Evolutionary conservation across 2,113 vertebrate genomes (phyloP).

Genomic region (Pogona vitticeps): DNA sequence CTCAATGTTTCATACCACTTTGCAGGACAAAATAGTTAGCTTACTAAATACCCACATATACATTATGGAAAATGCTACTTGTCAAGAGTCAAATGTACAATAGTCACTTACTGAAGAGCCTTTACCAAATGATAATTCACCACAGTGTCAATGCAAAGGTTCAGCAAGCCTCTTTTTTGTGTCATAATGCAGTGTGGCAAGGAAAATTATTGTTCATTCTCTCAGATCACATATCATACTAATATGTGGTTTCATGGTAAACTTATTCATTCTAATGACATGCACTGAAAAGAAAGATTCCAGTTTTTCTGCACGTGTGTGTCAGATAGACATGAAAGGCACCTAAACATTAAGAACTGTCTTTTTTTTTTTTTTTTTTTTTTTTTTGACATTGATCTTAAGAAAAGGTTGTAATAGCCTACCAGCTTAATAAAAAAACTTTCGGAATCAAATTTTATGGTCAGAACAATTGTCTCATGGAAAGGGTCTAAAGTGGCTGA

Average conservation of each 20-base stretch:
- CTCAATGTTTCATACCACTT: background rate
- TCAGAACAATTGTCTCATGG: background rate
- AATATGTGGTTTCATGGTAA: background rate
- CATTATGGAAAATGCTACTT: background rate
- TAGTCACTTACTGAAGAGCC: background rate
- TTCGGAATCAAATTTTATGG: background rate
- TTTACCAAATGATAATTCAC: background rate
- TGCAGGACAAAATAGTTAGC: background rate
- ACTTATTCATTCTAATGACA: background rate
- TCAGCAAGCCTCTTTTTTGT: background rate
- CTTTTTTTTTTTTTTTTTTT: no score
- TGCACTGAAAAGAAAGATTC: background rate
- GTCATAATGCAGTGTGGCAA: background rate
- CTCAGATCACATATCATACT: background rate
- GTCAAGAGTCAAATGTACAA: background rate
- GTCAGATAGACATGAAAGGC: background rate
- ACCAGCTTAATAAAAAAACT: background rate
- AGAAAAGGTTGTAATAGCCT: background rate
- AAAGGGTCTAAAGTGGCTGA: background rate
- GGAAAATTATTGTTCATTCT: background rate
- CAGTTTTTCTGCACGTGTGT: background rate
- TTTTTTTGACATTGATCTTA: background rate
- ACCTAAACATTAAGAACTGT: background rate
- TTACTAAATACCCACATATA: background rate
- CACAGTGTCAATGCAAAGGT: background rate